Percentiles rank a stretch among this genome's conserved stretches.
phyloP scores from a whole-genome alignment of 2,113 vertebrate genomes.

The Percopsis transmontana region DNA sequence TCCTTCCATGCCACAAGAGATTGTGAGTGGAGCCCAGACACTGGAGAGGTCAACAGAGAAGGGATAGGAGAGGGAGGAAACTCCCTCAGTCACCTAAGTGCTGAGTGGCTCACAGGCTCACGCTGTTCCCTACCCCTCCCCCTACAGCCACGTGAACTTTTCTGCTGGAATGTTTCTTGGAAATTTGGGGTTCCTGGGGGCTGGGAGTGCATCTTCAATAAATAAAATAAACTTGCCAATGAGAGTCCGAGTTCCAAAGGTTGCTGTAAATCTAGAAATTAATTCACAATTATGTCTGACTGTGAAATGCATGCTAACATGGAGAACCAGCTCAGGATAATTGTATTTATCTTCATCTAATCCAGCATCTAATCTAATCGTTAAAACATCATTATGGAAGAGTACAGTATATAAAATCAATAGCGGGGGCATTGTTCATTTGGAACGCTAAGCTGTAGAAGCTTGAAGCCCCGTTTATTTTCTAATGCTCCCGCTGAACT shows the following conservation, averaged over 20 bases:
- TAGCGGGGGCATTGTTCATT: constrained; percentile 37
- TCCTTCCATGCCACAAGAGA: constrained; percentile 38
- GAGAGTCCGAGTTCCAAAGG: not conserved
- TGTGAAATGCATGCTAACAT: constrained; percentile 24
- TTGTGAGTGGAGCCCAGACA: constrained; percentile 16
- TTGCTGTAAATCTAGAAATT: not conserved
- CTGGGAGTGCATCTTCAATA: too few relatives aligned
- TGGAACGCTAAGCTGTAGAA: constrained; percentile 25
- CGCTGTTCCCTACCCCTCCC: too few relatives aligned
- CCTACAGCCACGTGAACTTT: too few relatives aligned
- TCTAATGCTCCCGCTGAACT: constrained; percentile 70
- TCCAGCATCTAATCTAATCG: constrained; percentile 27
- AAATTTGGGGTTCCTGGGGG: too few relatives aligned
- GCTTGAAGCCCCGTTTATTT: constrained; percentile 39
- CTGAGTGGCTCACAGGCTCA: too few relatives aligned
- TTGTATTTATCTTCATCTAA: constrained; percentile 60
- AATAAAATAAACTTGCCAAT: too few relatives aligned
- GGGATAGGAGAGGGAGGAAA: constrained; percentile 1
- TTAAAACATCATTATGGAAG: constrained; percentile 55
- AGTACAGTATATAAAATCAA: constrained; percentile 53
- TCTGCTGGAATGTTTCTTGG: too few relatives aligned
- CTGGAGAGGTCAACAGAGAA: constrained; percentile 24
- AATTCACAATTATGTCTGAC: constrained; percentile 11
- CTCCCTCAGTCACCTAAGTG: too few relatives aligned
- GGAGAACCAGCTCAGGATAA: constrained; percentile 33